Evolutionary conservation across 2,888 invertebrate species (phyloP).

Genomic region (Cerastoderma edule): DNA sequence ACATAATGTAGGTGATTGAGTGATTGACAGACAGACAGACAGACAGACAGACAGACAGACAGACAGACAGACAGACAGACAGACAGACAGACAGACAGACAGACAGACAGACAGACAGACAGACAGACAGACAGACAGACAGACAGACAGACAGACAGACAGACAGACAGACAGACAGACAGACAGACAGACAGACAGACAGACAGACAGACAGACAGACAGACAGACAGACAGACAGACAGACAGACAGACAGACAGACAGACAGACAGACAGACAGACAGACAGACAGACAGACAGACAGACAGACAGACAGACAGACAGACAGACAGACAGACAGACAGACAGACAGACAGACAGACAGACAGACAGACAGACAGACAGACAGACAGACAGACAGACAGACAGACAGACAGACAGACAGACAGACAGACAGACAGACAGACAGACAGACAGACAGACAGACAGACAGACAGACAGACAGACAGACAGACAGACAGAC

Average conservation of each 20-base stretch:
- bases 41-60: too few relatives aligned
- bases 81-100: too few relatives aligned
- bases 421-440: slow-evolving; percentile 1
- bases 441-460: slow-evolving; percentile 1
- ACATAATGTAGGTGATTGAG: too few relatives aligned
- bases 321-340: neutral
- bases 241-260: neutral
- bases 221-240: too few relatives aligned
- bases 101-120: too few relatives aligned
- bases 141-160: too few relatives aligned
- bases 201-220: too few relatives aligned
- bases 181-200: too few relatives aligned
- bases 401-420: slow-evolving; percentile 6
- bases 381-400: neutral
- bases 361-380: slow-evolving; percentile 7
- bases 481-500: slow-evolving; percentile 25
- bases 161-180: too few relatives aligned
- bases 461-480: slow-evolving; percentile 14
- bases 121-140: too few relatives aligned
- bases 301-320: neutral
- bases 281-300: slow-evolving; percentile 3
- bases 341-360: neutral
- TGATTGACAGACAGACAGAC: too few relatives aligned
- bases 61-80: too few relatives aligned
- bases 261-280: slow-evolving; percentile 5